Evolutionary conservation across 2,113 vertebrate species (phyloP), one percentile per base, ranked within the genome.

Genomic region (Apeltes quadracus): DNA sequence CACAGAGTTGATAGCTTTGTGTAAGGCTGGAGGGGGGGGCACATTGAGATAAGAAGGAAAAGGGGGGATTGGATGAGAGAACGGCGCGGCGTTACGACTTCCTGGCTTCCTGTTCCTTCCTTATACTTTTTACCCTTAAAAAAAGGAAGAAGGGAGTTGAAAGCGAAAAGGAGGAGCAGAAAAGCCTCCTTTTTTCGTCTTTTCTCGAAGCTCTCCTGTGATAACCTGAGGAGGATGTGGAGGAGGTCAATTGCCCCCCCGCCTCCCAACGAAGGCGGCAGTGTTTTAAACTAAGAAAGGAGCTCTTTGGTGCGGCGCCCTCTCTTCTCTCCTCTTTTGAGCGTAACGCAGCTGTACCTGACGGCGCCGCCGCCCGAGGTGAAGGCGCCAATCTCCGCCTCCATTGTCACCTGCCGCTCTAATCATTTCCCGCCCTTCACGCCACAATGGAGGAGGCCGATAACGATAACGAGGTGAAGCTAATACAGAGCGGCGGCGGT

Each of bases 371-470:
- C 59, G 89, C 90, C 81, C 83, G 59, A 69, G 87, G 78, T 90
- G 83, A 88, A 84, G 81, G 76, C 87, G 87, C 70, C 84, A 90
- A 88, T 90, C 91, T 91, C 90, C 85, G 80, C 87, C 88, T 87
- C 90, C 91, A 89, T 92, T 92, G 92, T 93, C 90, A 89, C 90
- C 90, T 88, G 87, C 56, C 90, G 87, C 91, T 93, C 91, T 92
- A 92, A 93, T 93, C 93, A 93, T 93, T 92, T 92, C 84, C 90
- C 80, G 55, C 89, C 82, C 82, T 82, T 87, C 84, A 76, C 72
- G 81, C 78, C 83, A 90, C 90, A 91, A 91, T 91, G 89, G 88
- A 90, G 87, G 82, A 82, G 83, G 80, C 72, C 50, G 85, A 88
- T 89, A 87, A 85, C 79, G 91, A 92, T 91, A 92, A 92, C 89